These are phyloP conservation scores for Phrynocephalus forsythii DNA, from an alignment of 2,797 vertebrate genomes.

Conservation along the genomic window DNA sequence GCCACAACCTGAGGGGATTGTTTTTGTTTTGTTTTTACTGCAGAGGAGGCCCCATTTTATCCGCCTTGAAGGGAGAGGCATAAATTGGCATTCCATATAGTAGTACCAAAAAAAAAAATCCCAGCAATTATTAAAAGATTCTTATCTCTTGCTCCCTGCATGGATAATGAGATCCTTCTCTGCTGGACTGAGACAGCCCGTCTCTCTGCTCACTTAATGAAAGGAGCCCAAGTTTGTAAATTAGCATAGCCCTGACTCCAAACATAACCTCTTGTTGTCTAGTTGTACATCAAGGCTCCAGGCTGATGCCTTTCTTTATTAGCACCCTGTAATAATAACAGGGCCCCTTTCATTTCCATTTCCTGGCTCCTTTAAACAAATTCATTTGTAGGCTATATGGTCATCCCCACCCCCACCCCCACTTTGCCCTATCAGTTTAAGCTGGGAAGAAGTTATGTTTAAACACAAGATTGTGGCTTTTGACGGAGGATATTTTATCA, in stretches of 20 bases:
- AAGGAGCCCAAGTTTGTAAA: constrained; percentile 82
- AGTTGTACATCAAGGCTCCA: constrained; percentile 83
- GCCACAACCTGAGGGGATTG: constrained; percentile 69
- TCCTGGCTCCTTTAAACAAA: constrained; percentile 74
- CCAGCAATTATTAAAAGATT: constrained; percentile 87
- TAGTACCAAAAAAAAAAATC: constrained; percentile 82
- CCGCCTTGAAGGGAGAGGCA: constrained; percentile 71
- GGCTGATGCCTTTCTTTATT: constrained; percentile 85
- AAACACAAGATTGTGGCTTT: neutral
- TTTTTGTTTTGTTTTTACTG: constrained; percentile 57
- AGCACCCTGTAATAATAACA: constrained; percentile 82
- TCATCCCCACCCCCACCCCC: constrained; percentile 24
- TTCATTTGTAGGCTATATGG: constrained; percentile 63
- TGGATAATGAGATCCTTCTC: constrained; percentile 86
- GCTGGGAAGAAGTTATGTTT: neutral
- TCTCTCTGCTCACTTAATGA: constrained; percentile 85
- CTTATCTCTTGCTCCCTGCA: constrained; percentile 85
- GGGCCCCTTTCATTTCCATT: constrained; percentile 74
- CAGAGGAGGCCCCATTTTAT: constrained; percentile 77
- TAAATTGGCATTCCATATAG: constrained; percentile 85
- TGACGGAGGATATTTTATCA: constrained; percentile 36
- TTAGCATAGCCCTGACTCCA: constrained; percentile 81
- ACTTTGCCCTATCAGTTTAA: constrained; percentile 37
- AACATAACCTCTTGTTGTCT: constrained; percentile 83
- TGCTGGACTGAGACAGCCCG: constrained; percentile 84